Evolutionary conservation across 2,113 vertebrate species (phyloP).

Genomic region (Cavia aperea): DNA sequence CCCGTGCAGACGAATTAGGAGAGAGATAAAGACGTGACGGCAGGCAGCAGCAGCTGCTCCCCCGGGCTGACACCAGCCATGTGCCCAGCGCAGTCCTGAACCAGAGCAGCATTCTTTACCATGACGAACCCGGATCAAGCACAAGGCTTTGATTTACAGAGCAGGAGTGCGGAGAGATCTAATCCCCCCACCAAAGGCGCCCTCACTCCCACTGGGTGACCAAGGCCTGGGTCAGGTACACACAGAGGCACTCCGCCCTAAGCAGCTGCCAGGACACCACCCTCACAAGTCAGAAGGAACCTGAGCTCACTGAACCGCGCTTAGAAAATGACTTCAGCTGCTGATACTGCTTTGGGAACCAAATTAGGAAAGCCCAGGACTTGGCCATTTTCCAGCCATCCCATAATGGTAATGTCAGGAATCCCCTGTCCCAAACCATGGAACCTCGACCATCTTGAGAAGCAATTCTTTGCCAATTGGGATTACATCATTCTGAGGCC

Average conservation of each 20-base stretch:
- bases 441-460: background rate
- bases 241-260: slow-evolving; percentile 27
- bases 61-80: background rate
- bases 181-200: slow-evolving; percentile 61
- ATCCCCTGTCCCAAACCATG: background rate
- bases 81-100: slow-evolving; percentile 28
- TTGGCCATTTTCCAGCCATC: background rate
- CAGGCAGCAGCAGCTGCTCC: background rate
- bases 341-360: background rate
- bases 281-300: background rate
- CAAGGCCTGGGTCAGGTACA: slow-evolving; percentile 59
- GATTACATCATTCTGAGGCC: background rate
- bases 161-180: slow-evolving; percentile 71
- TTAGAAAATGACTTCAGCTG: background rate
- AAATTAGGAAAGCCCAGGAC: background rate
- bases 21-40: slow-evolving; percentile 7
- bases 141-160: slow-evolving; percentile 65
- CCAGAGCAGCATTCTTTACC: slow-evolving; percentile 71
- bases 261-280: background rate
- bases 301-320: background rate
- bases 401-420: background rate
- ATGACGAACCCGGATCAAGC: slow-evolving; percentile 63
- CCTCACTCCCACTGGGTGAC: slow-evolving; percentile 66
- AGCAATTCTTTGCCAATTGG: background rate
- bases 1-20: background rate